phyloP scores from a whole-genome alignment of 2,113 vertebrate species.

The Bubo scandiacus region DNA sequence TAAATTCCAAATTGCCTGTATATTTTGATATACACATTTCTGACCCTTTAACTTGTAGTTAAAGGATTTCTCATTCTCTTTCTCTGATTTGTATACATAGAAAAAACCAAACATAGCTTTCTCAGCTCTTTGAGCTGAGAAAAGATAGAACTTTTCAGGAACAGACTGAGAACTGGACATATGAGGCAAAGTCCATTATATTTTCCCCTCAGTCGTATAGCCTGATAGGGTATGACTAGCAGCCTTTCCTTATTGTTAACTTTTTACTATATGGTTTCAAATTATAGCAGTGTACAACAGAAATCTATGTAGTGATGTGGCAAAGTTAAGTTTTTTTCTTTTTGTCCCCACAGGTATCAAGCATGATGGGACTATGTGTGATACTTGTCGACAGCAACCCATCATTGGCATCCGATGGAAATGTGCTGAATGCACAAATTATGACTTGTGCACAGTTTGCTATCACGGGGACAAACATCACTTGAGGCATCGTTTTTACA shows the following conservation, averaged over 20 bases:
- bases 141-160: not conserved
- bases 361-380: constrained; percentile 99
- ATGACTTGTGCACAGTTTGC: constrained; percentile 97
- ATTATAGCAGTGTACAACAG: not conserved
- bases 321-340: not conserved
- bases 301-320: not conserved
- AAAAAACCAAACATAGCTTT: not conserved
- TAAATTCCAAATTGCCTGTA: not conserved
- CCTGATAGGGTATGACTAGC: not conserved
- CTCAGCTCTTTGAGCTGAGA: not conserved
- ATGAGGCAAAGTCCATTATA: accelerated
- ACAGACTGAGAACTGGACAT: not conserved
- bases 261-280: not conserved
- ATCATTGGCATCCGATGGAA: constrained; percentile 99
- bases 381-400: constrained; percentile 97
- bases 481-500: constrained; percentile 95
- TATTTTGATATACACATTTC: not conserved
- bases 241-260: not conserved
- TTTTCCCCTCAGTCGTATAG: accelerated
- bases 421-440: constrained; percentile 98
- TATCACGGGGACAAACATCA: constrained; percentile 99
- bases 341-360: constrained; percentile 85
- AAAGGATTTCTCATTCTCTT: not conserved
- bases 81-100: not conserved
- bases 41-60: not conserved